phyloP scores from a whole-genome alignment of 2,888 invertebrate species.

The Salpingus planirostris region DNA sequence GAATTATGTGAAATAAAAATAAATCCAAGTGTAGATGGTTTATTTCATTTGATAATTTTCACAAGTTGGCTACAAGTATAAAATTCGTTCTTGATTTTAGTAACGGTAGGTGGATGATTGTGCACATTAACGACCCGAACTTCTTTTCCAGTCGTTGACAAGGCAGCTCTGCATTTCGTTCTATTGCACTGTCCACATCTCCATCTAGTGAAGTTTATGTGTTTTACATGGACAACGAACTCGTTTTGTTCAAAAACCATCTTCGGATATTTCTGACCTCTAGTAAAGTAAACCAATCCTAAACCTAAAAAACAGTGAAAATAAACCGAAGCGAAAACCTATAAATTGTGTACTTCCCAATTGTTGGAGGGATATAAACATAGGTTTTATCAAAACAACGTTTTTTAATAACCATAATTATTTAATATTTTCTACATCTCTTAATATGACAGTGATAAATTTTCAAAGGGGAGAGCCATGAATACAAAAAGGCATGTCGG shows the following conservation, averaged over 20 bases:
- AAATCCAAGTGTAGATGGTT: conserved; percentile 1
- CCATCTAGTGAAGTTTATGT: conserved; percentile 20
- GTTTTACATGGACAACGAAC: conserved; percentile 18
- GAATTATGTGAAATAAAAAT: too few relatives aligned
- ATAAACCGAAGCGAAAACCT: not conserved
- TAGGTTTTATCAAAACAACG: too few relatives aligned
- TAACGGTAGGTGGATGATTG: conserved; percentile 6
- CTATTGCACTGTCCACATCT: conserved; percentile 19
- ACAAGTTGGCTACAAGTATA: too few relatives aligned
- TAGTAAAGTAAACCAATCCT: conserved; percentile 11
- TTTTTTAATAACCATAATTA: too few relatives aligned
- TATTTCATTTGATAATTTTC: not conserved
- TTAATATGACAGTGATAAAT: too few relatives aligned
- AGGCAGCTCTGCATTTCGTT: conserved; percentile 15
- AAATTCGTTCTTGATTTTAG: too few relatives aligned
- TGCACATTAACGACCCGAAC: conserved; percentile 7
- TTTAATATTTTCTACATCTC: too few relatives aligned
- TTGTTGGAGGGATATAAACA: too few relatives aligned
- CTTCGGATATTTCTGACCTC: conserved; percentile 15
- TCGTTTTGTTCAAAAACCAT: conserved; percentile 18
- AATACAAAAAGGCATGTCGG: too few relatives aligned
- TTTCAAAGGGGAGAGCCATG: too few relatives aligned
- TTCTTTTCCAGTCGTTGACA: conserved; percentile 13
- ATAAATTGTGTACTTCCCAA: too few relatives aligned
- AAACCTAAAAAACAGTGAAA: conserved; percentile 4